phyloP scores from a whole-genome alignment of 1,140 invertebrate genomes.

The Wasmannia auropunctata region DNA sequence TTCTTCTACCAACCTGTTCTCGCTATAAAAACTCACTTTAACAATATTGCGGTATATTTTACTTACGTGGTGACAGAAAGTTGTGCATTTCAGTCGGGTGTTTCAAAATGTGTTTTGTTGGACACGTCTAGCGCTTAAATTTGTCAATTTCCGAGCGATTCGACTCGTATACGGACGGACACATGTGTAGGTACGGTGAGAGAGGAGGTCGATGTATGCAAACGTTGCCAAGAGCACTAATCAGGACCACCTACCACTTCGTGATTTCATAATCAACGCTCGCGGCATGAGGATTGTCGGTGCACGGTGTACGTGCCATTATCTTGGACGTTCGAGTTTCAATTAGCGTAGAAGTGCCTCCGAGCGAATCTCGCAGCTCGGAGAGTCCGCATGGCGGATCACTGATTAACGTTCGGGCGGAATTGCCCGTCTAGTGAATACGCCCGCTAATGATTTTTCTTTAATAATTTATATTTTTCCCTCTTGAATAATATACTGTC shows the following conservation, averaged over 20 bases:
- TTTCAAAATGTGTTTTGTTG: not conserved
- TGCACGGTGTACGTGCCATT: constrained; percentile 61
- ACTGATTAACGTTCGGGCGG: constrained; percentile 48
- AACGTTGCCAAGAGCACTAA: constrained; percentile 66
- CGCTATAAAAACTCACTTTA: not conserved
- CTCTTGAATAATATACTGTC: not conserved
- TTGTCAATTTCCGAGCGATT: not conserved
- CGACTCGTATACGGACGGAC: not conserved
- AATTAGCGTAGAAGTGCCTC: constrained; percentile 62
- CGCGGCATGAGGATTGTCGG: constrained; percentile 65
- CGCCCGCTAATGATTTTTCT: not conserved
- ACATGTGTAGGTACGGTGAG: constrained; percentile 9
- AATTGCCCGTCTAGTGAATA: not conserved
- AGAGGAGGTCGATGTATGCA: constrained; percentile 46
- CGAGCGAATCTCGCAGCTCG: constrained; percentile 38
- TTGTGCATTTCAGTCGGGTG: not conserved
- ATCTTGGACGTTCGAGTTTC: constrained; percentile 71
- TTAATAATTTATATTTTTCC: not conserved
- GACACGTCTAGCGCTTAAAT: not conserved
- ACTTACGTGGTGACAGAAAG: not conserved
- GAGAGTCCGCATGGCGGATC: constrained; percentile 24
- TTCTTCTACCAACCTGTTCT: not conserved
- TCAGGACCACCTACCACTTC: constrained; percentile 74
- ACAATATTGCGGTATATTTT: no score
- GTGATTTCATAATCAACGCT: constrained; percentile 76